A percentile compares a stretch with the other conserved stretches of the same genome.
Conservation (phyloP, 2,888 invertebrate species). For the Apoda limacodes region DNA sequence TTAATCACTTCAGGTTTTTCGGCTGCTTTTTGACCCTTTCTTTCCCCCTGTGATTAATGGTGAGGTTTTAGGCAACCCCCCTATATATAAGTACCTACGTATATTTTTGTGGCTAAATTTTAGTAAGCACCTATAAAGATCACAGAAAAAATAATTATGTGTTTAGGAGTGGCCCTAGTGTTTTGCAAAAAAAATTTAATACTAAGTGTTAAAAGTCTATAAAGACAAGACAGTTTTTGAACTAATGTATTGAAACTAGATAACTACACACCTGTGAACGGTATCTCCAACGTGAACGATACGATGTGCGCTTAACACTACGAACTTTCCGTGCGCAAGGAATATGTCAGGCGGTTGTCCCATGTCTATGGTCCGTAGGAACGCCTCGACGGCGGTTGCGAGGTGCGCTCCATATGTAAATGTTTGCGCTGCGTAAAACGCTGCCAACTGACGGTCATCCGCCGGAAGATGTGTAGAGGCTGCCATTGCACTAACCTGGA, state of each 20-base stretch:
- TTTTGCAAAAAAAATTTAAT: too few relatives aligned
- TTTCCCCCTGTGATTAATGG: too few relatives aligned
- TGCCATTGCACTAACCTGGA: conserved; percentile 64
- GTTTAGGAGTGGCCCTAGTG: too few relatives aligned
- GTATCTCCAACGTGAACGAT: conserved; percentile 95
- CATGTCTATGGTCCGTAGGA: conserved; percentile 90
- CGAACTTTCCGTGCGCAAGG: conserved; percentile 93
- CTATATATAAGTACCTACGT: too few relatives aligned
- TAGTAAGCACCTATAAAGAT: too few relatives aligned
- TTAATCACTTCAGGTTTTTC: too few relatives aligned
- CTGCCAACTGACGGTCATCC: conserved; percentile 85
- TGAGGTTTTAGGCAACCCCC: too few relatives aligned
- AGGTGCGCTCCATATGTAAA: conserved; percentile 87
- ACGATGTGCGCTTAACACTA: conserved; percentile 93
- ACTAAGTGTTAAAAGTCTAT: background rate
- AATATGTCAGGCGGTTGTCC: conserved; percentile 95
- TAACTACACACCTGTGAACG: conserved; percentile 73
- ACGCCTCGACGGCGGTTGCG: conserved; percentile 91
- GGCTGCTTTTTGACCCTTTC: too few relatives aligned
- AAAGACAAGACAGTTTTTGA: background rate
- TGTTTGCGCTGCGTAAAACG: conserved; percentile 90
- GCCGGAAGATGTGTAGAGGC: conserved; percentile 71
- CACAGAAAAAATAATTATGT: too few relatives aligned
- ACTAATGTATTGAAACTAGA: background rate
- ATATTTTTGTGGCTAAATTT: too few relatives aligned